Conservation (phyloP, 2,888 invertebrate species). For the Spisula solida region DNA sequence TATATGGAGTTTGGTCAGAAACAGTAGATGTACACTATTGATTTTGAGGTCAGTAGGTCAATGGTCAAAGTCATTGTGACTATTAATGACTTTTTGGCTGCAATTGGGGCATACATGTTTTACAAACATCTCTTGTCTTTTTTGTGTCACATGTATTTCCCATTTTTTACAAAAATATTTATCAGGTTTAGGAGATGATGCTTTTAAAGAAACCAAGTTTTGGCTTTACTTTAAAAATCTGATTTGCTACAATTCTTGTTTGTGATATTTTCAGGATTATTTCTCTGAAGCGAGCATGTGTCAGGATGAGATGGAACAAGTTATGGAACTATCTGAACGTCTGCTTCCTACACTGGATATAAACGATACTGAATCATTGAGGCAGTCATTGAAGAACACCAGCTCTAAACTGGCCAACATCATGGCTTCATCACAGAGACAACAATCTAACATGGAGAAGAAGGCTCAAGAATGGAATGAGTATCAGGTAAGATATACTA, state of each 20-base stretch:
- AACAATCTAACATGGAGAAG: conserved; percentile 92
- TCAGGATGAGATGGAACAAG: conserved; percentile 85
- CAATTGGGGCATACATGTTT: too few relatives aligned
- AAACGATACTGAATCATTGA: conserved; percentile 85
- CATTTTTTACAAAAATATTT: too few relatives aligned
- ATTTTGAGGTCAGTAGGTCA: too few relatives aligned
- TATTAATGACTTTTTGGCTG: too few relatives aligned
- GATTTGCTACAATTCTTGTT: neutral
- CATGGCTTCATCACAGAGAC: conserved; percentile 94
- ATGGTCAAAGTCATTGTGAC: too few relatives aligned
- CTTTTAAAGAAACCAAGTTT: too few relatives aligned
- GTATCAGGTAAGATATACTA: conserved; percentile 90
- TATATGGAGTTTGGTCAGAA: too few relatives aligned
- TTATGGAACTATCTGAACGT: conserved; percentile 83
- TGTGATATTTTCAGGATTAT: conserved; percentile 80
- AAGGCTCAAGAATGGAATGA: conserved; percentile 95
- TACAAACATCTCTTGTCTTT: too few relatives aligned
- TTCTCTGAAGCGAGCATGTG: conserved; percentile 85
- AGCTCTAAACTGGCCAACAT: conserved; percentile 92
- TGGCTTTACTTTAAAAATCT: too few relatives aligned
- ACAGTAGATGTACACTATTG: too few relatives aligned
- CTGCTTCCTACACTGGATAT: conserved; percentile 83
- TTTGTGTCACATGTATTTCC: too few relatives aligned
- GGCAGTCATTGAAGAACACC: conserved; percentile 88
- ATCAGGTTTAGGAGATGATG: too few relatives aligned